Conservation (phyloP, 2,888 invertebrate genomes). For the Amphipoea lucens region DNA sequence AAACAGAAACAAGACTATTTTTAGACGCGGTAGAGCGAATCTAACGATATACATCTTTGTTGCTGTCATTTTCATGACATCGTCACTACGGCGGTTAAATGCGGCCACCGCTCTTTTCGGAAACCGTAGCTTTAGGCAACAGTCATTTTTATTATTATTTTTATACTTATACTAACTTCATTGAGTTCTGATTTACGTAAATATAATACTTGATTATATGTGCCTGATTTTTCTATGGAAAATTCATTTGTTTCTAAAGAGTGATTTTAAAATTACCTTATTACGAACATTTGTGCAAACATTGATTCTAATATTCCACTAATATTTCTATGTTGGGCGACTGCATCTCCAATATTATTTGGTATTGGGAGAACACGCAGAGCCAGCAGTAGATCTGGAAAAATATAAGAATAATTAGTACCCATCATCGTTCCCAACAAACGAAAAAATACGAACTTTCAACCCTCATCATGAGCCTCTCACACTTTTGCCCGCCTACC, state of each 20-base stretch:
- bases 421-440: neutral
- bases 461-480: too few relatives aligned
- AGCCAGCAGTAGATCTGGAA: constrained; percentile 96
- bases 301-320: constrained; percentile 79
- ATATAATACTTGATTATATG: constrained; percentile 1
- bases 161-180: neutral
- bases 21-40: too few relatives aligned
- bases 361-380: constrained; percentile 96
- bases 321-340: constrained; percentile 96
- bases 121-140: too few relatives aligned
- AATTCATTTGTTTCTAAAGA: neutral
- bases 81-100: too few relatives aligned
- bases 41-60: too few relatives aligned
- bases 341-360: constrained; percentile 94
- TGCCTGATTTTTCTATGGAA: neutral
- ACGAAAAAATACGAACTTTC: neutral
- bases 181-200: neutral
- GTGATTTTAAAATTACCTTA: constrained; percentile 18
- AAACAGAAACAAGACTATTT: too few relatives aligned
- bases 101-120: too few relatives aligned
- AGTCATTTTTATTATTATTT: too few relatives aligned
- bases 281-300: constrained; percentile 20
- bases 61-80: too few relatives aligned
- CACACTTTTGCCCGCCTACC: too few relatives aligned
- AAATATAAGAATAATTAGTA: neutral